phyloP scores from a whole-genome alignment of 2,113 vertebrate species.

The Upupa epops region DNA sequence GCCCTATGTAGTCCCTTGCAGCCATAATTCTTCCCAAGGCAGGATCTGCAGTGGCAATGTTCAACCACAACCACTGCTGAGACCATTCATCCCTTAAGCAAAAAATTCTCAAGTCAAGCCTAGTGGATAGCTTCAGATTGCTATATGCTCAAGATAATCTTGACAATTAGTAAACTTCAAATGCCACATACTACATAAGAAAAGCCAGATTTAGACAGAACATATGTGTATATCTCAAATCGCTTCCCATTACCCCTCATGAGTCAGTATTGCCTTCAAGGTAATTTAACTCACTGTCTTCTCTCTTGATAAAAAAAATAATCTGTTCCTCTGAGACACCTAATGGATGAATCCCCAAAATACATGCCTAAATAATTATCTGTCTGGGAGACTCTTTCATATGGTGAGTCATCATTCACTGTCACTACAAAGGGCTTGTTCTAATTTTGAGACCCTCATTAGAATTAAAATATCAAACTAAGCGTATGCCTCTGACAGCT shows the following conservation, averaged over 20 bases:
- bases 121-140: background rate
- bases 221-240: background rate
- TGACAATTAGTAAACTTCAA: background rate
- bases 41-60: background rate
- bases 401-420: conserved; percentile 57
- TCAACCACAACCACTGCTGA: background rate
- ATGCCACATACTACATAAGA: background rate
- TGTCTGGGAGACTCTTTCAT: conserved; percentile 44
- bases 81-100: background rate
- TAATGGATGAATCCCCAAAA: conserved; percentile 62
- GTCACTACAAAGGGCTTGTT: conserved; percentile 52
- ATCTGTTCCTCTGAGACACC: conserved; percentile 55
- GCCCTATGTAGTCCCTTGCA: background rate
- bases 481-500: background rate
- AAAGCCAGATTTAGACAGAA: background rate
- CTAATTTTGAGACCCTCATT: conserved; percentile 63
- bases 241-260: background rate
- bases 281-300: conserved; percentile 50
- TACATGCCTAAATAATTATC: conserved; percentile 63
- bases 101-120: background rate
- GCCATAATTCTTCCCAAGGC: background rate
- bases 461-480: conserved; percentile 48
- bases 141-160: background rate
- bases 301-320: conserved; percentile 54
- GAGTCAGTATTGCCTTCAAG: conserved; percentile 33